These are phyloP conservation scores for Pluvianellus socialis DNA, from an alignment of 2,113 vertebrate species.

Conservation along the genomic window DNA sequence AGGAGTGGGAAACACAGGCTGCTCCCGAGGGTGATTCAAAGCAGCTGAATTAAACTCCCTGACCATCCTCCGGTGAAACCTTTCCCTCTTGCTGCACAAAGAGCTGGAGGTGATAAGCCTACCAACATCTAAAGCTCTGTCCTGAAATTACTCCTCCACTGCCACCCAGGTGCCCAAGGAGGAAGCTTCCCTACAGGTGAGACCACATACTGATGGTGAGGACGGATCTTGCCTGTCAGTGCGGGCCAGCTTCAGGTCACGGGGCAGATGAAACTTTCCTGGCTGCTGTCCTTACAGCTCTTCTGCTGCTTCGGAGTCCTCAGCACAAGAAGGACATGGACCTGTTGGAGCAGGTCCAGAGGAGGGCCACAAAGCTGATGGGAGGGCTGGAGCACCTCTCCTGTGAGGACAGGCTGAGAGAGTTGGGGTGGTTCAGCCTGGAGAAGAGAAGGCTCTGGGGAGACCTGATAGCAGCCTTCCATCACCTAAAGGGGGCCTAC, in stretches of 20 bases:
- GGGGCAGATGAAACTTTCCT: not conserved
- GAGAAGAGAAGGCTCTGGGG: not conserved
- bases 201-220: no score
- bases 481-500: not conserved
- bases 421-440: not conserved
- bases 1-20: not conserved
- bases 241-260: not conserved
- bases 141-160: not conserved
- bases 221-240: not conserved
- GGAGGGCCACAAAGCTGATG: not conserved
- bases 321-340: not conserved
- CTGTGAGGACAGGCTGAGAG: not conserved
- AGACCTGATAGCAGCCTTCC: not conserved
- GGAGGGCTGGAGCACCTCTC: not conserved
- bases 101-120: not conserved
- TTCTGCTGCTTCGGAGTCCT: not conserved
- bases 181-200: not conserved
- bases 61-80: not conserved
- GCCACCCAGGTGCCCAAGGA: rapidly evolving
- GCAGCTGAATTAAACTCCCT: not conserved
- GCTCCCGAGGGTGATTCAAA: not conserved
- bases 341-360: not conserved
- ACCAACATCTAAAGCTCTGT: not conserved
- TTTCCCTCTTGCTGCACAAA: not conserved
- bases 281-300: not conserved